Evolutionary conservation across 2,113 vertebrate genomes (phyloP).

Genomic region (Castor canadensis): DNA sequence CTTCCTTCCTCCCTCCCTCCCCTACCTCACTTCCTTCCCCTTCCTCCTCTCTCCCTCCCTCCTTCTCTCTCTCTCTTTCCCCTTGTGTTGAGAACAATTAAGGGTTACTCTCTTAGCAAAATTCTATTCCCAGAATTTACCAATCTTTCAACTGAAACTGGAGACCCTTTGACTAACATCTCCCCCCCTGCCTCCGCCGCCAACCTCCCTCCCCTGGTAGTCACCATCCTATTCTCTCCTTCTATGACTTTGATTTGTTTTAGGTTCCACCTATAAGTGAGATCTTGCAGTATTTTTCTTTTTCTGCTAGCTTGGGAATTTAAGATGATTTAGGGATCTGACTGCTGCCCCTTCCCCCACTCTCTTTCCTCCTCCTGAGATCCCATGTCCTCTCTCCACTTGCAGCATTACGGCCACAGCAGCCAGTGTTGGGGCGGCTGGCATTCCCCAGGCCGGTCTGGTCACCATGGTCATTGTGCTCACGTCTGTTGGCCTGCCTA

Average conservation of each 20-base stretch:
- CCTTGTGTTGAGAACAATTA: too few relatives aligned
- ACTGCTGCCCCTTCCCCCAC: background rate
- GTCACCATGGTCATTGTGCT: conserved; percentile 99
- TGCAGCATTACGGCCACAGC: conserved; percentile 96
- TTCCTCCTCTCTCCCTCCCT: background rate
- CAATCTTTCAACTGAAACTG: background rate
- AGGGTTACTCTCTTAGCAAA: too few relatives aligned
- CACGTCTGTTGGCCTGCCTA: conserved; percentile 97
- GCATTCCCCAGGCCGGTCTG: conserved; percentile 97
- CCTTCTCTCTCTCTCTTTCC: fast-evolving
- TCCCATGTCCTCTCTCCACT: conserved; percentile 60
- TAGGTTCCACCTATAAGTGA: background rate
- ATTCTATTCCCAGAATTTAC: background rate
- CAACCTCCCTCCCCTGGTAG: background rate
- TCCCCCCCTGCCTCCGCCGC: fast-evolving
- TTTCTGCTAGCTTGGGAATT: background rate
- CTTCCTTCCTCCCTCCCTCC: background rate
- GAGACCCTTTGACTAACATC: background rate
- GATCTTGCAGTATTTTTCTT: background rate
- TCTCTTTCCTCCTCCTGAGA: background rate
- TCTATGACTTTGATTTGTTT: background rate
- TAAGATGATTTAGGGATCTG: background rate
- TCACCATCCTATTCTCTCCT: background rate
- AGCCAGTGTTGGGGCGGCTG: conserved; percentile 97
- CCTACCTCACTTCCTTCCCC: too few relatives aligned